These are phyloP conservation scores for Cenopis cana DNA, from an alignment of 2,888 invertebrate genomes.

Conservation along the genomic window DNA sequence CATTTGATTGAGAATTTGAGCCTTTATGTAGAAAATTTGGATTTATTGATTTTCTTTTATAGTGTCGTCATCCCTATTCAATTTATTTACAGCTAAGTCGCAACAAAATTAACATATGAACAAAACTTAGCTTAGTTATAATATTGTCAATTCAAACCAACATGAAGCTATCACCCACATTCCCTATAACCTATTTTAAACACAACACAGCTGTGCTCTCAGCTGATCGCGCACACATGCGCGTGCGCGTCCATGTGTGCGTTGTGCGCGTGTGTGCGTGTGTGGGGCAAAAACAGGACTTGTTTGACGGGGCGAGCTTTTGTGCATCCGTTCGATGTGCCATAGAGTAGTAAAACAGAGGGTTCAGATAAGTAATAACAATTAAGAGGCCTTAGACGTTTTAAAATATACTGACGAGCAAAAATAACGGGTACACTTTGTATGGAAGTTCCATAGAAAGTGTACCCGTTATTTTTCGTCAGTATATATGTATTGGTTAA, in stretches of 20 bases:
- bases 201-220: slow-evolving; percentile 50
- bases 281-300: slow-evolving; percentile 70
- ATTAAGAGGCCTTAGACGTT: background rate
- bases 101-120: too few relatives aligned
- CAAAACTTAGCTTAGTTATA: background rate
- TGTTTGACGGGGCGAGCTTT: slow-evolving; percentile 69
- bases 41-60: too few relatives aligned
- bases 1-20: too few relatives aligned
- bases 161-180: slow-evolving; percentile 1
- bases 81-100: too few relatives aligned
- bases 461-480: too few relatives aligned
- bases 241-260: slow-evolving; percentile 18
- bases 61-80: too few relatives aligned
- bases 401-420: too few relatives aligned
- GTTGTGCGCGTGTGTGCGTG: slow-evolving; percentile 49
- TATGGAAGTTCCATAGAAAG: too few relatives aligned
- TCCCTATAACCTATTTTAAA: slow-evolving; percentile 39
- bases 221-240: slow-evolving; percentile 49
- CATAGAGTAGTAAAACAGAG: slow-evolving; percentile 50
- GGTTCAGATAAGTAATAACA: slow-evolving; percentile 7
- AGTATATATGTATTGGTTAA: too few relatives aligned
- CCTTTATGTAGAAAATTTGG: too few relatives aligned
- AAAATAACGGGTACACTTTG: too few relatives aligned
- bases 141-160: background rate
- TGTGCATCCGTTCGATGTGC: slow-evolving; percentile 60